These are phyloP conservation scores for Leucozona laternaria DNA, from an alignment of 2,888 invertebrate genomes.

Conservation along the genomic window DNA sequence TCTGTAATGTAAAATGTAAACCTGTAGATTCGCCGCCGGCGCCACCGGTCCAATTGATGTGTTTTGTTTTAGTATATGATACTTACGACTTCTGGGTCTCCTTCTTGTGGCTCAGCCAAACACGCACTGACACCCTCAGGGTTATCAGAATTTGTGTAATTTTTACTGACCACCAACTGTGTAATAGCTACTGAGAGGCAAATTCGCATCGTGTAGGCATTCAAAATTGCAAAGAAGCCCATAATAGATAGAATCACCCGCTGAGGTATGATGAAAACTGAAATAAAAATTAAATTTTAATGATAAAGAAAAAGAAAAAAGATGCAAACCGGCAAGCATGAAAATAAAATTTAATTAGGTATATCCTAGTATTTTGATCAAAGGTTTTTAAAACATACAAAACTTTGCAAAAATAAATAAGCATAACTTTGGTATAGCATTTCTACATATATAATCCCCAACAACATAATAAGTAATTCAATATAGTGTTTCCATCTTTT, in stretches of 20 bases:
- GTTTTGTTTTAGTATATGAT: not conserved
- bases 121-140: conserved; percentile 78
- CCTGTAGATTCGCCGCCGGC: not conserved
- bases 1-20: conserved; percentile 16
- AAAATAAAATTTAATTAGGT: too few species aligned
- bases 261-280: conserved; percentile 84
- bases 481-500: too few species aligned
- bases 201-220: conserved; percentile 90
- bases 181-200: conserved; percentile 89
- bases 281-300: not conserved
- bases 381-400: too few species aligned
- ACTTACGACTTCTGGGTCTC: conserved; percentile 64
- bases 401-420: too few species aligned
- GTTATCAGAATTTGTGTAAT: conserved; percentile 76
- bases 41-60: not conserved
- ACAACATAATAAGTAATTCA: too few species aligned
- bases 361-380: too few species aligned
- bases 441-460: too few species aligned
- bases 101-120: conserved; percentile 78
- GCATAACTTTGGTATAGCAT: too few species aligned
- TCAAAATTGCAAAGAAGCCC: conserved; percentile 89
- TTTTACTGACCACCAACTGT: conserved; percentile 86
- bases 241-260: conserved; percentile 89
- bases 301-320: not conserved
- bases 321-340: too few species aligned